These are phyloP conservation scores for Synanthedon vespiformis DNA, from an alignment of 2,888 invertebrate genomes.

Conservation along the genomic window DNA sequence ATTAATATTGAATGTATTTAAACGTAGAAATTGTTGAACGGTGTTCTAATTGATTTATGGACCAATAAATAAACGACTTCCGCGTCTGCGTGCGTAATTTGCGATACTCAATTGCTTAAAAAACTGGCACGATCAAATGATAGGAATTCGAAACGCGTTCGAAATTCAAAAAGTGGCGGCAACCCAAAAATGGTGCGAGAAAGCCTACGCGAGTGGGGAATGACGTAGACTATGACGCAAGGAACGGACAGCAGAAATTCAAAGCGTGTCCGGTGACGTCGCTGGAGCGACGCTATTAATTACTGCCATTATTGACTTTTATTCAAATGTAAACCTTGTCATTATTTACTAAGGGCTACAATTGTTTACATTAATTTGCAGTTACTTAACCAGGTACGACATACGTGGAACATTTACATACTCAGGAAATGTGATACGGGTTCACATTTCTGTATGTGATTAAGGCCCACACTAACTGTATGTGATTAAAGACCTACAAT, in stretches of 20 bases:
- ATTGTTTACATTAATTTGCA: too few relatives aligned
- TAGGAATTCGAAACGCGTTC: conserved; percentile 3
- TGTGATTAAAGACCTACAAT: too few relatives aligned
- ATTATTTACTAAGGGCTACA: background rate
- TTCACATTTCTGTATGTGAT: too few relatives aligned
- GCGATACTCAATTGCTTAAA: background rate
- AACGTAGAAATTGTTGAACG: too few relatives aligned
- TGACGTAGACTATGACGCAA: conserved; percentile 49
- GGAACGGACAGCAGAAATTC: conserved; percentile 21
- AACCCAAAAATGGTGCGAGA: conserved; percentile 22
- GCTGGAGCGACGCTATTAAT: conserved; percentile 9
- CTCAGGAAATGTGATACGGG: background rate
- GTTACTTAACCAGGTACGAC: too few relatives aligned
- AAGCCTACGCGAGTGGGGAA: conserved; percentile 28
- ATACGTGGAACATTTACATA: background rate
- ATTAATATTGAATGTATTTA: too few relatives aligned
- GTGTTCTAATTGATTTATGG: too few relatives aligned
- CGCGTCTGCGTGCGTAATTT: background rate
- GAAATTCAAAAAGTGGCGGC: conserved; percentile 4
- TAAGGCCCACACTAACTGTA: too few relatives aligned
- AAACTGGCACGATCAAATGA: background rate
- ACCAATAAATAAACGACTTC: too few relatives aligned
- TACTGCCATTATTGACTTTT: background rate
- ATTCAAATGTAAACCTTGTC: background rate
- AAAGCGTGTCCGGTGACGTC: conserved; percentile 46